Base-by-base conservation (phyloP, 1,140 invertebrate genomes). In the Sycophila sp. region DNA sequence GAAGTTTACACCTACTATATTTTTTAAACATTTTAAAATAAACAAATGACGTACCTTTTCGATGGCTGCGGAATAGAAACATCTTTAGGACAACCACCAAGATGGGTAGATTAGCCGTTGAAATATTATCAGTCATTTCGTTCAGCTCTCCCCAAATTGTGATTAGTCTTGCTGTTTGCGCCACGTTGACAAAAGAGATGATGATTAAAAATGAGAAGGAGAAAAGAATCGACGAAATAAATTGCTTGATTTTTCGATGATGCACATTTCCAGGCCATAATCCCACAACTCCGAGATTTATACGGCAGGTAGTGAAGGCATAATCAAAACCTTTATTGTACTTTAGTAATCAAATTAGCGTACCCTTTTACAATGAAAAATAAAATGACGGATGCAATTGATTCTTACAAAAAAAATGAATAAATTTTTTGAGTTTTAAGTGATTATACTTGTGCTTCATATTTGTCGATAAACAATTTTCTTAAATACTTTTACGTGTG, bases 111-210 rank as follows among this genome's bases (percentile, higher is more conserved):
- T 71, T 68, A 8, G 72, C 72, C 15, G 51, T 64, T 8, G 64
- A 62, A 36, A 74, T 30, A 68, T 63, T 74, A 49, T 71, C 59
- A 10, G 26, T 42, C 64, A 74, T 64, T 24, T 49, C 1, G 34
- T 26, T 24, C 6, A 74, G 24, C 38, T 74, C 64, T 6, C 69
- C 69, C 72, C 72, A 71, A 32, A 74, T 68, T 4, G 71, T 56
- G 28, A 68, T 22, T 11, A 74, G 30, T 62, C 53, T 56, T 32
- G 24, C 32, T 4, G 69, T 71, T 65, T 74, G 72, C 5, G 42
- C 26, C 26, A 68, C 7, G 11, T 51, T 68, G 0, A 68, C 32
- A 63, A 74, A 68, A 4, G 38, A 17, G 11, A 74, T 26, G 4
- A 74, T 62, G 10, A 22, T 51, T 13, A 34, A 8, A 22, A 67